Evolutionary conservation across 2,888 invertebrate species (phyloP).

Genomic region (Erannis defoliaria): DNA sequence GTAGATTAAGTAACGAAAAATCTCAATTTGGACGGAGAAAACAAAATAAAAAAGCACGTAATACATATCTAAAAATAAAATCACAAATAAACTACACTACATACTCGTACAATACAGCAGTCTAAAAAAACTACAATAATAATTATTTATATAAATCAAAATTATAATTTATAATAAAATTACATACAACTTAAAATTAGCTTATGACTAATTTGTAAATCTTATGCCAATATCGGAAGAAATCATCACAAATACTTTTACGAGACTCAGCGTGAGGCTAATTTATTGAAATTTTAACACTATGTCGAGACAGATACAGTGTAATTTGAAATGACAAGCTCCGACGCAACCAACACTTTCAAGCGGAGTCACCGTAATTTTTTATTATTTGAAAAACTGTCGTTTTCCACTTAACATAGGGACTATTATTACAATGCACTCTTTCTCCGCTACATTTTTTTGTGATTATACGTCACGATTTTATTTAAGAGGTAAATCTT

Average conservation of each 20-base stretch:
- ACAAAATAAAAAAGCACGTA: constrained; percentile 53
- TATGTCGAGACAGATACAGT: neutral
- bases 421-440: neutral
- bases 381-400: neutral
- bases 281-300: neutral
- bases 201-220: constrained; percentile 56
- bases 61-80: constrained; percentile 43
- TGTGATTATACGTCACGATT: neutral
- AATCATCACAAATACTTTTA: constrained; percentile 10
- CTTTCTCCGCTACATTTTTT: neutral
- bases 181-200: constrained; percentile 52
- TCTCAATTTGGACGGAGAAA: constrained; percentile 77
- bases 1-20: constrained; percentile 58
- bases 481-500: too few species aligned
- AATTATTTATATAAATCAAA: constrained; percentile 31
- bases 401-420: neutral
- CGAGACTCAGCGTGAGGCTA: too few species aligned
- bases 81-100: constrained; percentile 55
- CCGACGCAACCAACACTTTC: neutral
- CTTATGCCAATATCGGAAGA: constrained; percentile 40
- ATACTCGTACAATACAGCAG: constrained; percentile 48
- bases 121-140: constrained; percentile 45
- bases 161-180: constrained; percentile 32
- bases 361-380: too few species aligned
- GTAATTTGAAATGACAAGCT: neutral